Conservation (phyloP, 2,888 invertebrate genomes). For the Morinoia aosen region DNA sequence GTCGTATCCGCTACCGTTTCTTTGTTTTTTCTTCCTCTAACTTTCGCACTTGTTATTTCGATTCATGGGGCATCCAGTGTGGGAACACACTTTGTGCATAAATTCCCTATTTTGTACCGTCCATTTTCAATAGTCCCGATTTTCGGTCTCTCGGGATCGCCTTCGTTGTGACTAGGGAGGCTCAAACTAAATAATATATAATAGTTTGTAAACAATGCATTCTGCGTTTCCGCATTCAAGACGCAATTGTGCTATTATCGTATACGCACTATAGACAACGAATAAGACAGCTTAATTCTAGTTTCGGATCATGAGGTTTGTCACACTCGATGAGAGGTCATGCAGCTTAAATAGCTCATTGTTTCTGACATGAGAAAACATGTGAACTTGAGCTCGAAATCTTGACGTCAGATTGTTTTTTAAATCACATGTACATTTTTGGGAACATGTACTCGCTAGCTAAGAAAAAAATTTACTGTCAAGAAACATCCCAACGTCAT, state of each 20-base stretch:
- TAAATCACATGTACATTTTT: background rate
- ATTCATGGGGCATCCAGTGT: no score
- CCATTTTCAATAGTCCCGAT: no score
- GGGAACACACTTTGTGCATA: no score
- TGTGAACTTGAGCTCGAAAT: background rate
- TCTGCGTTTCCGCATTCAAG: background rate
- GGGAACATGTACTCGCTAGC: background rate
- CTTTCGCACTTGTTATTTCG: no score
- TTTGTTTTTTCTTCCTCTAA: no score
- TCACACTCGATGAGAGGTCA: background rate
- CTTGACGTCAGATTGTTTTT: no score
- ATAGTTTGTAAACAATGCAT: no score
- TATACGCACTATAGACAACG: background rate
- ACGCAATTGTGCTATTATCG: background rate
- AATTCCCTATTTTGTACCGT: no score
- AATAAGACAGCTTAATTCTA: background rate
- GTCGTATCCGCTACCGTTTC: no score
- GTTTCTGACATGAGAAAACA: background rate
- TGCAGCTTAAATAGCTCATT: background rate
- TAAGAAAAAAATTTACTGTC: background rate
- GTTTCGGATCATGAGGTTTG: background rate
- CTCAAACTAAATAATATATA: no score
- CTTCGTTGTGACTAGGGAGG: no score
- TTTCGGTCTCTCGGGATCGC: no score
- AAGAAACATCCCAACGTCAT: background rate